Conservation (phyloP, 2,888 invertebrate genomes). For the Drosophila lacicola region DNA sequence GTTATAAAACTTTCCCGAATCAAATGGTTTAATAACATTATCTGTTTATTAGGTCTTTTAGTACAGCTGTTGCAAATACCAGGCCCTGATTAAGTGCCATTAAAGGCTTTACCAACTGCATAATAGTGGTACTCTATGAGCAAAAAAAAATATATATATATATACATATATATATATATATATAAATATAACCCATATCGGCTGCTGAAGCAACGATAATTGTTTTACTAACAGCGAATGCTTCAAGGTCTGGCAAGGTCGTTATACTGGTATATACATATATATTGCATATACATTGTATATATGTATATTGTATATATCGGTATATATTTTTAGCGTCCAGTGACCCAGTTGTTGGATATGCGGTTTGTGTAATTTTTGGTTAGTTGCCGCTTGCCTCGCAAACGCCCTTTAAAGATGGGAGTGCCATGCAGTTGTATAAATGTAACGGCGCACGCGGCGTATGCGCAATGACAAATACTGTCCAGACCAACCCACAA, state of each 20-base stretch:
- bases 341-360: conserved; percentile 82
- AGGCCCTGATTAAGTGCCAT: background rate
- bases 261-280: conserved; percentile 40
- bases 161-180: background rate
- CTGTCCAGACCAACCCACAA: conserved; percentile 52
- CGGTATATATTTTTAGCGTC: conserved; percentile 54
- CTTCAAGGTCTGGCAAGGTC: conserved; percentile 84
- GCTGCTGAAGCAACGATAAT: conserved; percentile 21
- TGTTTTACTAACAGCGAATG: conserved; percentile 38
- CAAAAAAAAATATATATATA: background rate
- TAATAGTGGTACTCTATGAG: background rate
- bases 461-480: conserved; percentile 69
- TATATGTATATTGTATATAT: background rate
- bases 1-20: background rate
- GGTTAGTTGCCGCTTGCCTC: background rate
- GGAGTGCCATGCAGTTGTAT: conserved; percentile 24
- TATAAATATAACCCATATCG: conserved; percentile 8
- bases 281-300: background rate
- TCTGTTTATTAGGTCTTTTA: background rate
- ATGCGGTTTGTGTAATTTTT: conserved; percentile 25
- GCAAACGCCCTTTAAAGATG: background rate
- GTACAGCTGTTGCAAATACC: conserved; percentile 1
- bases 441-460: conserved; percentile 61
- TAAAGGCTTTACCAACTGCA: background rate
- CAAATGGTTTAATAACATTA: background rate